Evolutionary conservation across 2,888 invertebrate genomes (phyloP).

Genomic region (Zonitis immaculata): DNA sequence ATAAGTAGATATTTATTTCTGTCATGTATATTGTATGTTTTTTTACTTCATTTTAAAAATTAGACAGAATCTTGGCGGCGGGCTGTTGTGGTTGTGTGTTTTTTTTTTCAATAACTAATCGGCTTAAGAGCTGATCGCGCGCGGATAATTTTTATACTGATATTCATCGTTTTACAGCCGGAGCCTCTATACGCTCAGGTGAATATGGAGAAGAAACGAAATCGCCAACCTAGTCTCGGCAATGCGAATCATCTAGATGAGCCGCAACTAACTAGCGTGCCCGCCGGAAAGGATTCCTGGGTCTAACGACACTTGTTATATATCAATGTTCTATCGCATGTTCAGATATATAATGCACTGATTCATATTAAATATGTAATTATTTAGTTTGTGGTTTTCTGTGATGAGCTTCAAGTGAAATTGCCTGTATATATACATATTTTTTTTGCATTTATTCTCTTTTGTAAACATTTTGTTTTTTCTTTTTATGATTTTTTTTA

Average conservation of each 20-base stretch:
- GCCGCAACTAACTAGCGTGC: slow-evolving; percentile 35
- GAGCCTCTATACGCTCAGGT: slow-evolving; percentile 65
- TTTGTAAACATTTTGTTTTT: slow-evolving; percentile 37
- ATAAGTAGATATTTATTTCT: neutral
- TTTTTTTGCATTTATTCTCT: slow-evolving; percentile 42
- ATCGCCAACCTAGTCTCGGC: slow-evolving; percentile 49
- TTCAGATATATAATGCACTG: slow-evolving; percentile 45
- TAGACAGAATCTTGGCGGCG: slow-evolving; percentile 3
- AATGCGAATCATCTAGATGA: slow-evolving; percentile 41
- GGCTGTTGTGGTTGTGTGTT: neutral
- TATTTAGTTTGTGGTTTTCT: slow-evolving; percentile 49
- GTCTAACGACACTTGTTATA: slow-evolving; percentile 44
- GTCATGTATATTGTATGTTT: neutral
- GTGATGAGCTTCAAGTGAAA: slow-evolving; percentile 49
- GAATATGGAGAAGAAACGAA: slow-evolving; percentile 61
- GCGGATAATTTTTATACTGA: neutral
- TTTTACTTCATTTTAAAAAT: neutral
- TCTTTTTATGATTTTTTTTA: slow-evolving; percentile 20
- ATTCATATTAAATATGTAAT: slow-evolving; percentile 46
- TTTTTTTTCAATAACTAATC: neutral
- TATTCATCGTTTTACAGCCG: slow-evolving; percentile 39
- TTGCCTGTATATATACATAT: slow-evolving; percentile 44
- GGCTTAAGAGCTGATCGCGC: slow-evolving; percentile 7
- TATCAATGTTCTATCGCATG: slow-evolving; percentile 48
- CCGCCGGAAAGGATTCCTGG: slow-evolving; percentile 49